Conservation (phyloP, 1,140 invertebrate species). For the Bombus haemorrhoidalis region DNA sequence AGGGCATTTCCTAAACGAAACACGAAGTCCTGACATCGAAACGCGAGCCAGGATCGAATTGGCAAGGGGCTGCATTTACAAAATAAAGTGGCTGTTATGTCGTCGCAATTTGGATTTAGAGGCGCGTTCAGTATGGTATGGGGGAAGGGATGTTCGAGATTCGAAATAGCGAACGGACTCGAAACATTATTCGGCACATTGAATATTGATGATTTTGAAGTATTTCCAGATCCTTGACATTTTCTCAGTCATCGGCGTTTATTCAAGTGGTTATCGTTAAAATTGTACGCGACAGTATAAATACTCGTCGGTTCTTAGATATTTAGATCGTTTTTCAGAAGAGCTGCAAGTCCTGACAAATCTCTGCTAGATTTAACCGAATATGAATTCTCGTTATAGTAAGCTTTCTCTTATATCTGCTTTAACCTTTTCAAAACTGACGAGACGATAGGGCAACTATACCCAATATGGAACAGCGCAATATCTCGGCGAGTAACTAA, state of each 20-base stretch:
- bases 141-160: background rate
- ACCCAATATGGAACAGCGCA: no score
- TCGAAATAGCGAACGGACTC: background rate
- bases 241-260: background rate
- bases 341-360: background rate
- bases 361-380: background rate
- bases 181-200: background rate
- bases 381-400: background rate
- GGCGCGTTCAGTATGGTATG: background rate
- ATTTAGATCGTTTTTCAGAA: background rate
- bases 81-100: conserved; percentile 3
- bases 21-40: background rate
- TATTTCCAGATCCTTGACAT: conserved; percentile 14
- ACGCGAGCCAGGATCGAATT: conserved; percentile 20
- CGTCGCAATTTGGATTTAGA: conserved; percentile 18
- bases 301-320: background rate
- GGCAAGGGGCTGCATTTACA: conserved; percentile 9
- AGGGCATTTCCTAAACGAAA: background rate
- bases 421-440: no score
- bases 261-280: background rate
- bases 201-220: background rate
- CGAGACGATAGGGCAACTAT: no score
- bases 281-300: background rate
- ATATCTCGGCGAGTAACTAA: no score
- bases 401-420: no score